phyloP scores from a whole-genome alignment of 2,113 vertebrate genomes.

The Larimichthys polyactis region DNA sequence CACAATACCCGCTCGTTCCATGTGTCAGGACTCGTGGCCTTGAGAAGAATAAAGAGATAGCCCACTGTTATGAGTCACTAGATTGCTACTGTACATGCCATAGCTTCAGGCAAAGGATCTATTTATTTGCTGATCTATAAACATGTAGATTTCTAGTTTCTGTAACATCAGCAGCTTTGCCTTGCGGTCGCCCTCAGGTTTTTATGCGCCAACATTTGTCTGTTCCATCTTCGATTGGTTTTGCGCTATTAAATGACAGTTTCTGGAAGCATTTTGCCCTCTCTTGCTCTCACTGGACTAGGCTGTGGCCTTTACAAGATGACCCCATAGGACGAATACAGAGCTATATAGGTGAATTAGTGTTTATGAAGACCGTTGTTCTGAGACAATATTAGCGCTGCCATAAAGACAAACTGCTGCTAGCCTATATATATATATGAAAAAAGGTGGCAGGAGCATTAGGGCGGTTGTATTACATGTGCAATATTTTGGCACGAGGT shows the following conservation, averaged over 20 bases:
- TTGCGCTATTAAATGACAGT: slow-evolving; percentile 33
- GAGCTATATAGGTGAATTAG: slow-evolving; percentile 16
- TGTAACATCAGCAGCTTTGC: slow-evolving; percentile 26
- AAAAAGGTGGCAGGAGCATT: neutral
- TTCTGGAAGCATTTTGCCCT: neutral
- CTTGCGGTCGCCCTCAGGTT: slow-evolving; percentile 5
- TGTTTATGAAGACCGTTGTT: slow-evolving; percentile 18
- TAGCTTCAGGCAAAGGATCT: slow-evolving; percentile 24
- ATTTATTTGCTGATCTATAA: slow-evolving; percentile 45
- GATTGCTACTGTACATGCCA: neutral
- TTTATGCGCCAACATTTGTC: neutral
- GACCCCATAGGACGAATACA: slow-evolving; percentile 16
- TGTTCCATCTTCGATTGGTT: slow-evolving; percentile 7
- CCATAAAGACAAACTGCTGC: slow-evolving; percentile 15
- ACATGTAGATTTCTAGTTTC: slow-evolving; percentile 41
- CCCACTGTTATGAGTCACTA: neutral
- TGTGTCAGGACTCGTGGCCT: neutral
- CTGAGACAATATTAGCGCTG: slow-evolving; percentile 14
- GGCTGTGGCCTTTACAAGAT: slow-evolving; percentile 19
- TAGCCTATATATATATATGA: neutral
- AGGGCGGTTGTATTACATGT: neutral
- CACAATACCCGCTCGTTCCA: neutral
- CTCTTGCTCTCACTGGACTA: neutral
- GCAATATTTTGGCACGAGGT: neutral
- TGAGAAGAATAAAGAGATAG: neutral